Evolutionary conservation across 2,113 vertebrate species (phyloP).

Genomic region (Urocynchramus pylzowi): DNA sequence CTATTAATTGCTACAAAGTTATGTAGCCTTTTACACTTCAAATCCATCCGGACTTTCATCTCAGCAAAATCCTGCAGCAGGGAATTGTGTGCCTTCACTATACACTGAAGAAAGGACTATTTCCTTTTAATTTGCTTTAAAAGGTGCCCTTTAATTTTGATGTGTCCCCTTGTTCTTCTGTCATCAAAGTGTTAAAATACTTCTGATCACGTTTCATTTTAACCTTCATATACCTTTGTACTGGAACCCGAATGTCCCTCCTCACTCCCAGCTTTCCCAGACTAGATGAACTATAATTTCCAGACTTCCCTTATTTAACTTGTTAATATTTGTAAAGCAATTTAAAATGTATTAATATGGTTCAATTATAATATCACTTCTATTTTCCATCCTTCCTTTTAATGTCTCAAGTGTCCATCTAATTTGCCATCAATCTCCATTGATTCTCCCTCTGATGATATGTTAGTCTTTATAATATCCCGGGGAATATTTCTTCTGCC

Average conservation of each 20-base stretch:
- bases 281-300: constrained; percentile 38
- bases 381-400: constrained; percentile 51
- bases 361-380: constrained; percentile 33
- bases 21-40: constrained; percentile 19
- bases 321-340: constrained; percentile 57
- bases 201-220: constrained; percentile 46
- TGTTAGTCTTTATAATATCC: constrained; percentile 50
- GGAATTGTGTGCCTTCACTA: constrained; percentile 29
- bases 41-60: constrained; percentile 48
- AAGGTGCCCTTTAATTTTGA: constrained; percentile 54
- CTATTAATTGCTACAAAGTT: constrained; percentile 47
- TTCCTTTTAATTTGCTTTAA: constrained; percentile 56
- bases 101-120: constrained; percentile 29
- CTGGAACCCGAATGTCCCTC: not conserved
- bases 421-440: constrained; percentile 61
- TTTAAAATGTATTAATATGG: constrained; percentile 55
- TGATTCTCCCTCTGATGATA: constrained; percentile 46
- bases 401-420: constrained; percentile 50
- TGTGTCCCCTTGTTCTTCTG: constrained; percentile 27
- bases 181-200: constrained; percentile 36
- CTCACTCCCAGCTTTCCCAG: not conserved
- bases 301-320: constrained; percentile 2
- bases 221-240: constrained; percentile 16
- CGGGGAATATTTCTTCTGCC: constrained; percentile 8
- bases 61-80: constrained; percentile 21